A percentile compares a stretch with the other conserved stretches of the same genome.
Evolutionary conservation across 1,140 invertebrate genomes (phyloP).

Genomic region (Polyergus mexicanus): DNA sequence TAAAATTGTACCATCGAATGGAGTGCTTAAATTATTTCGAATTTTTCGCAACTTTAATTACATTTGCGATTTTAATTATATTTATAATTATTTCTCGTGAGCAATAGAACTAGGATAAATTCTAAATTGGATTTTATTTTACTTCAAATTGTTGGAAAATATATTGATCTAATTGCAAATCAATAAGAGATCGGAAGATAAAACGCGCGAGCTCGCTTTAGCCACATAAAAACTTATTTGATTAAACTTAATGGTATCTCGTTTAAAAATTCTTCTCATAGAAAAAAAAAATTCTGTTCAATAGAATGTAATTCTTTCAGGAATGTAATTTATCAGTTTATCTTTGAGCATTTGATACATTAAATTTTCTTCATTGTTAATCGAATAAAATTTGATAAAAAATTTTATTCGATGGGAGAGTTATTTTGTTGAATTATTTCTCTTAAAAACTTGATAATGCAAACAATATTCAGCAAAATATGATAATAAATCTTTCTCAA

Average conservation of each 20-base stretch:
- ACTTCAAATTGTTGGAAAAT: conserved; percentile 10
- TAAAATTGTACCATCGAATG: not conserved
- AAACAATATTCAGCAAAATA: conserved; percentile 28
- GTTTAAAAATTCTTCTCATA: conserved; percentile 10
- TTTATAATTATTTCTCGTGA: not conserved
- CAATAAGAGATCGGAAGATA: not conserved
- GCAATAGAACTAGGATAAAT: not conserved
- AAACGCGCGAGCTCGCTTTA: not conserved
- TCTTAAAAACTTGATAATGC: conserved; percentile 25
- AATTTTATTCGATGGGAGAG: not conserved
- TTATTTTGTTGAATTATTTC: conserved; percentile 6
- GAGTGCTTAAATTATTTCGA: not conserved
- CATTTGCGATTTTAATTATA: no score
- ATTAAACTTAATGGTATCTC: conserved; percentile 35
- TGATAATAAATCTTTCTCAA: conserved; percentile 38
- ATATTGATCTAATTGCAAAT: conserved; percentile 17
- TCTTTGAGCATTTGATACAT: not conserved
- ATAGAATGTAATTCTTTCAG: conserved; percentile 11
- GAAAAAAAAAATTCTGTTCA: not conserved
- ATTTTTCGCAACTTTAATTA: not conserved
- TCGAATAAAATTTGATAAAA: not conserved
- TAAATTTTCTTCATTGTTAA: conserved; percentile 2
- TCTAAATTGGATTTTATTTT: conserved; percentile 1
- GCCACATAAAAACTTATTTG: conserved; percentile 32
- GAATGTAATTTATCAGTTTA: not conserved